A percentile compares a stretch with the other conserved stretches of the same genome.
Conservation (phyloP, 2,888 invertebrate species). For the Julus scandinavius region DNA sequence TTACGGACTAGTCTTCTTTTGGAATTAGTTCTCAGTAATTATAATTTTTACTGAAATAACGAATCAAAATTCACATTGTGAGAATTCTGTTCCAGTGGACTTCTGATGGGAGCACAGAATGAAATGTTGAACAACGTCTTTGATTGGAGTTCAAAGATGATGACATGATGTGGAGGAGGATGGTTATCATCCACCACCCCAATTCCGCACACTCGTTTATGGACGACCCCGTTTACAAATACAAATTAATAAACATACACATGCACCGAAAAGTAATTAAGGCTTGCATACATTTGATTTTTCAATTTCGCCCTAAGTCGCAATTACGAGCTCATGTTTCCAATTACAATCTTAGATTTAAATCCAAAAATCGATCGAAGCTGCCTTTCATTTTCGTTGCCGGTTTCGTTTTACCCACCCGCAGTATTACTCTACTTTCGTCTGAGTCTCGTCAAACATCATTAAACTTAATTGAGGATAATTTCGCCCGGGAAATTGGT, state of each 20-base stretch:
- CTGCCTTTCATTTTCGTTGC: constrained; percentile 14
- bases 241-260: neutral
- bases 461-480: constrained; percentile 33
- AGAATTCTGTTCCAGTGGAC: neutral
- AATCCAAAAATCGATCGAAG: constrained; percentile 15
- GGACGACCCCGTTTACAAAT: constrained; percentile 6
- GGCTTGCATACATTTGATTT: neutral
- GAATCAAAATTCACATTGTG: constrained; percentile 16
- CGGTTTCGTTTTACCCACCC: constrained; percentile 5
- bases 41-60: constrained; percentile 33
- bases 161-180: too few species aligned
- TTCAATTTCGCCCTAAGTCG: constrained; percentile 33
- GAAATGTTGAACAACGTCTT: too few species aligned
- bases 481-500: constrained; percentile 21
- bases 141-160: too few species aligned
- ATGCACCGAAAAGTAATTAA: neutral
- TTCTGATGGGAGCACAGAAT: too few species aligned
- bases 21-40: constrained; percentile 22
- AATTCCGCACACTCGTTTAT: neutral
- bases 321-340: constrained; percentile 33
- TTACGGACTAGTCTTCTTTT: neutral
- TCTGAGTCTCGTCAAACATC: constrained; percentile 3
- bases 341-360: constrained; percentile 33
- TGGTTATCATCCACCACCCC: too few species aligned
- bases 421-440: neutral